Base-by-base conservation (phyloP, 2,797 vertebrate species). In the Thaleichthys pacificus region DNA sequence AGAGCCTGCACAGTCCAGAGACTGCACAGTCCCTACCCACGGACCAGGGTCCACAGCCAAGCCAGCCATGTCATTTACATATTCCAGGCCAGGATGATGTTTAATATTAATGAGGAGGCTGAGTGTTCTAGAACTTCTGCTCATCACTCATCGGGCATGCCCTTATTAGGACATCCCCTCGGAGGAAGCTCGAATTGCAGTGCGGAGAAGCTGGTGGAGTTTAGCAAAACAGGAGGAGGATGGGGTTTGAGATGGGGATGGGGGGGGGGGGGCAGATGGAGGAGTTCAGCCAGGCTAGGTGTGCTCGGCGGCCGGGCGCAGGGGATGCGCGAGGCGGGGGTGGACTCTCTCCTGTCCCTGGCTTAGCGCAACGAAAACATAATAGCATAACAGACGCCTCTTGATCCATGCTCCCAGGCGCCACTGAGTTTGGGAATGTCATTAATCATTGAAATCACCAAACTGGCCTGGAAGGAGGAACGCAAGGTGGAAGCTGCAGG, bases 381-480 rank as follows among this genome's bases (percentile, higher is more conserved):
- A 54, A 77, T n/a, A 61, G 67, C 74, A 76, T 76, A 71, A 75
- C 77, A 80, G 80, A 79, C 74, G 78, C 22, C 61, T 71, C 76
- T 78, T 82, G 75, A 78, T 80, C 77, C 69, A 71, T 76, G 61
- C 71, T 77, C 67, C 71, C 69, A 60, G 66, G 72, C 22, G 62
- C 67, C 58, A 54, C 60, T 78, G 77, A 69, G 75, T 75, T 72
- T 30, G 38, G 47, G 49, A 60, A 72, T 57, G 12, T 78, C 68
- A 73, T 86, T 88, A 86, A 87, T 87, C 85, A 81, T 80, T 85
- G 72, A 85, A 76, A 88, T 88, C 74, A 75, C 77, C 66, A 80
- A 80, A 81, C 79, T 61, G 73, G 70, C 66, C 22, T 47, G 78
- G 72, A 76, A 76, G 47, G 69, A 63, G 62, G 79, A 54, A 64